Evolutionary conservation across 1,140 invertebrate species (phyloP), one percentile per base, ranked within the genome.

Genomic region (Sarcophaga peregrina): DNA sequence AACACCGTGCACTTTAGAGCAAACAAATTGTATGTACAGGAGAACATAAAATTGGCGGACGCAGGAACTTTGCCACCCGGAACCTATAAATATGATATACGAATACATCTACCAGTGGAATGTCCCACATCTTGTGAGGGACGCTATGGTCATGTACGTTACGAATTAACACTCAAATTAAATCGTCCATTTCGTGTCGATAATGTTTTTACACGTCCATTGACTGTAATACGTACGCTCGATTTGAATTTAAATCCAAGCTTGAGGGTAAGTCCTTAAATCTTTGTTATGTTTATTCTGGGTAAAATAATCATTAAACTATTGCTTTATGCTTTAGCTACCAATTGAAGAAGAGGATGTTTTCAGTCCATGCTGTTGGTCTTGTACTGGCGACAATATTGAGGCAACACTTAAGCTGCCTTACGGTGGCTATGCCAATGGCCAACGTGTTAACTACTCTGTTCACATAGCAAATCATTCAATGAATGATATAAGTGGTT

Each of bases 121-220:
- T 90, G 94, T 52, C 94, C 93, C 8, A 93, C 94, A 20, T 95
- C 94, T 46, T 95, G 95, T 91, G 94, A 95, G 85, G 93, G 93
- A 1, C 92, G 94, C 82, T 93, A 93, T 86, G 95, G 95, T 0
- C 92, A 93, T 85, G 91, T 95, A 82, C 88, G 93, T 15, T 95
- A 96, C 86, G 94, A 92, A 83, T 88, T 95, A 3, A 94, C 94
- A 86, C 93, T 90, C 6, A 80, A 86, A 5, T 86, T 96, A 83
- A 94, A 96, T 89, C 92, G 95, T 47, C 94, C 94, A 20, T 95
- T 94, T 94, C 93, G 93, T 48, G 94, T 95, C 85, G 95, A 96
- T 89, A 93, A 95, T 84, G 93, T 94, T 83, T 92, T 92, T 58
- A 95, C 94, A 89, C 92, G 92, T 84, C 92, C 93, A 0, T 94